Percentiles rank a stretch among this genome's conserved stretches.
phyloP scores from a whole-genome alignment of 2,113 vertebrate genomes.

The Lepisosteus oculatus region DNA sequence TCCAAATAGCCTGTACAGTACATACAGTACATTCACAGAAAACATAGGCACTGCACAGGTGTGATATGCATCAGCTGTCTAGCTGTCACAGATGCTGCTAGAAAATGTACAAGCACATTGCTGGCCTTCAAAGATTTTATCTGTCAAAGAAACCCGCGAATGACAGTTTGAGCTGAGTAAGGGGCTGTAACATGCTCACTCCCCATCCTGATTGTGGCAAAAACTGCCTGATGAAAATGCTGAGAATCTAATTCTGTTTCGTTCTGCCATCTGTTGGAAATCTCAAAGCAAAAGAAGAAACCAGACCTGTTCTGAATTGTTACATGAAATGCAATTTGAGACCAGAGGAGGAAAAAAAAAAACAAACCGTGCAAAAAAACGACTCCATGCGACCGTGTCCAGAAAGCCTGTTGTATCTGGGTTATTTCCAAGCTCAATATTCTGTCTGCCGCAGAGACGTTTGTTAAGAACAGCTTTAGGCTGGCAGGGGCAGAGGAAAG shows the following conservation, averaged over 20 bases:
- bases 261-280: slow-evolving; percentile 63
- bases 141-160: too few relatives aligned
- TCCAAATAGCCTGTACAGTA: too few relatives aligned
- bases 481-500: slow-evolving; percentile 23
- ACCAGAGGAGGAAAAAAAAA: slow-evolving; percentile 25
- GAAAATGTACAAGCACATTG: too few relatives aligned
- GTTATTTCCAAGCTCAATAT: slow-evolving; percentile 27
- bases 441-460: slow-evolving; percentile 18
- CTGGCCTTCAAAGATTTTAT: too few relatives aligned
- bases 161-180: too few relatives aligned
- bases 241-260: slow-evolving; percentile 64
- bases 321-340: slow-evolving; percentile 44
- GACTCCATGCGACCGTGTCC: not conserved
- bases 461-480: slow-evolving; percentile 25
- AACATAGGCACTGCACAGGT: too few relatives aligned
- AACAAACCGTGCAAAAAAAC: slow-evolving; percentile 1
- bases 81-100: too few relatives aligned
- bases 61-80: too few relatives aligned
- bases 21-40: too few relatives aligned
- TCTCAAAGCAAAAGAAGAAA: slow-evolving; percentile 27
- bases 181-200: not conserved
- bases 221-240: slow-evolving; percentile 43
- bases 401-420: slow-evolving; percentile 27
- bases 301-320: slow-evolving; percentile 50
- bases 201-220: slow-evolving; percentile 53